phyloP scores from a whole-genome alignment of 2,797 vertebrate genomes.

The Sarcoramphus papa region DNA sequence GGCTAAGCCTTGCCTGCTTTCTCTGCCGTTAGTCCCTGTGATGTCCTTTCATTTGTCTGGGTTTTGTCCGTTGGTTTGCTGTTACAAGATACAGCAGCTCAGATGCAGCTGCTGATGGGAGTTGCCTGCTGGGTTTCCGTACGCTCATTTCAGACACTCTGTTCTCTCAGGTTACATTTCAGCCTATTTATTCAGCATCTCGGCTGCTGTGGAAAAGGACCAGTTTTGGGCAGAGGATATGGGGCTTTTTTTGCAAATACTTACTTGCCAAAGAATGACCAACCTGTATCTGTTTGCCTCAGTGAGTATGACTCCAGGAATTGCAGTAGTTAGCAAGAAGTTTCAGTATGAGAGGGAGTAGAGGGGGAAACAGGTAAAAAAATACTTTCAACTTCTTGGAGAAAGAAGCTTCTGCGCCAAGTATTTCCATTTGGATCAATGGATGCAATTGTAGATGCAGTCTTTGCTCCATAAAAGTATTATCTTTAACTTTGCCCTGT shows the following conservation, averaged over 20 bases:
- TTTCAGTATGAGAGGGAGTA: background rate
- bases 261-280: background rate
- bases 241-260: background rate
- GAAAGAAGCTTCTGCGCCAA: background rate
- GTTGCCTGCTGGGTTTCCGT: background rate
- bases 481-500: background rate
- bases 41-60: background rate
- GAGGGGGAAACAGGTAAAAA: background rate
- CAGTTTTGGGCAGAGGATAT: background rate
- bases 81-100: background rate
- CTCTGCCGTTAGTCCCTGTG: background rate
- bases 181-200: background rate
- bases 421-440: background rate
- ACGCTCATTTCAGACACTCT: accelerated
- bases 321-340: background rate
- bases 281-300: background rate
- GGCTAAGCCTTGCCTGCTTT: background rate
- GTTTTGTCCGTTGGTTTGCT: background rate
- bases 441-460: background rate
- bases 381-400: background rate
- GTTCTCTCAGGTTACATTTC: background rate
- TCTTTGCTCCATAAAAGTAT: background rate
- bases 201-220: background rate
- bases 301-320: background rate
- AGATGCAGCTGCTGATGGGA: background rate